phyloP scores from a whole-genome alignment of 2,113 vertebrate genomes.

The Gymnogyps californianus region DNA sequence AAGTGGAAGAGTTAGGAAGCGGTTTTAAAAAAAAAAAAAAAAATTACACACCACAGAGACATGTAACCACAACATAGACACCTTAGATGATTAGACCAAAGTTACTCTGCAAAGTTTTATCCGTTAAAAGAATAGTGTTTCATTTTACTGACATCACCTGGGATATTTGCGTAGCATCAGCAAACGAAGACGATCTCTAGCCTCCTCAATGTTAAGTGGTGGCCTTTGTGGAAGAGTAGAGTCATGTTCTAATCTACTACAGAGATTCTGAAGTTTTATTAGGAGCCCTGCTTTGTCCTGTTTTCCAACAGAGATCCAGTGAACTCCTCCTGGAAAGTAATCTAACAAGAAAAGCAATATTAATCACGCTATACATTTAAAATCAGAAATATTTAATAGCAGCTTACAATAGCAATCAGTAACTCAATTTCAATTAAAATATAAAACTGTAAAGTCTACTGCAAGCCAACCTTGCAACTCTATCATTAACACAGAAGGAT shows the following conservation, averaged over 20 bases:
- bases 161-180: slow-evolving; percentile 85
- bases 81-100: not conserved
- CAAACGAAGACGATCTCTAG: slow-evolving; percentile 90
- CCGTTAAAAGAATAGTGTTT: not conserved
- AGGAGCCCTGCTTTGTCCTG: slow-evolving; percentile 90
- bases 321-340: slow-evolving; percentile 89
- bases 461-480: not conserved
- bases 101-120: not conserved
- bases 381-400: not conserved
- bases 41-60: not conserved
- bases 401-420: not conserved
- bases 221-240: slow-evolving; percentile 74
- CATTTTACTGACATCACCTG: slow-evolving; percentile 68
- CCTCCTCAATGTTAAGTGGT: slow-evolving; percentile 89
- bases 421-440: not conserved
- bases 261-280: slow-evolving; percentile 92
- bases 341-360: slow-evolving; percentile 61
- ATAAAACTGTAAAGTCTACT: not conserved
- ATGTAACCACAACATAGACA: not conserved
- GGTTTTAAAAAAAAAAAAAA: not conserved
- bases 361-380: not conserved
- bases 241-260: slow-evolving; percentile 87
- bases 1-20: not conserved
- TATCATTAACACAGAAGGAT: not conserved
- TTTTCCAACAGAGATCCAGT: slow-evolving; percentile 94